These are phyloP conservation scores for Sebastes alutus DNA, from an alignment of 2,797 vertebrate genomes.

Conservation along the genomic window DNA sequence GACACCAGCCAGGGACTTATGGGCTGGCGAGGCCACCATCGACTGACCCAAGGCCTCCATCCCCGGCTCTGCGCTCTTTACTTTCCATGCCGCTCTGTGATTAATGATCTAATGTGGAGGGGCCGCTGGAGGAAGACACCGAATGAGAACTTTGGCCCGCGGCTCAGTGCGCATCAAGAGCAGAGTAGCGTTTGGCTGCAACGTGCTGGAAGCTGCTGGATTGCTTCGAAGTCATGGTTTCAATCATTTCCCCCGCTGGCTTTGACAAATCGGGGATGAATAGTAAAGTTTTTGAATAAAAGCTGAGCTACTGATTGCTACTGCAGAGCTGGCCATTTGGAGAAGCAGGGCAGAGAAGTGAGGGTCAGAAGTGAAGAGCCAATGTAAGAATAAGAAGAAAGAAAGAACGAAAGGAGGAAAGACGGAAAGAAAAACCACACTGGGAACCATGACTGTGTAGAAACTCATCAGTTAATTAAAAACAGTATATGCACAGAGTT, in stretches of 20 bases:
- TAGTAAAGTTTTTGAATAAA: slow-evolving; percentile 30
- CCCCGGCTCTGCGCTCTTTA: slow-evolving; percentile 37
- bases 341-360: neutral
- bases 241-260: slow-evolving; percentile 22
- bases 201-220: slow-evolving; percentile 30
- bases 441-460: neutral
- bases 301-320: slow-evolving; percentile 18
- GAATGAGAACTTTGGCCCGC: slow-evolving; percentile 34
- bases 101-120: slow-evolving; percentile 66
- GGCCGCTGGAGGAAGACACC: slow-evolving; percentile 28
- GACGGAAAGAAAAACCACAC: neutral
- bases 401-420: neutral
- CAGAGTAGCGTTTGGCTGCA: slow-evolving; percentile 5
- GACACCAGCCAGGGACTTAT: slow-evolving; percentile 52
- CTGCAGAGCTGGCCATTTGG: neutral
- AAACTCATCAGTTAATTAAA: slow-evolving; percentile 3
- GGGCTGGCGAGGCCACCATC: slow-evolving; percentile 61
- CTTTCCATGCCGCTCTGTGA: slow-evolving; percentile 53
- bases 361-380: neutral
- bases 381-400: neutral
- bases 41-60: slow-evolving; percentile 60
- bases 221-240: slow-evolving; percentile 25
- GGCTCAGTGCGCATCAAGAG: slow-evolving; percentile 37
- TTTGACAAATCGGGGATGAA: slow-evolving; percentile 32
- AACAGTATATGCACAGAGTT: neutral